Base-by-base conservation (phyloP, 1,140 invertebrate genomes). In the Diorhabda elongata region DNA sequence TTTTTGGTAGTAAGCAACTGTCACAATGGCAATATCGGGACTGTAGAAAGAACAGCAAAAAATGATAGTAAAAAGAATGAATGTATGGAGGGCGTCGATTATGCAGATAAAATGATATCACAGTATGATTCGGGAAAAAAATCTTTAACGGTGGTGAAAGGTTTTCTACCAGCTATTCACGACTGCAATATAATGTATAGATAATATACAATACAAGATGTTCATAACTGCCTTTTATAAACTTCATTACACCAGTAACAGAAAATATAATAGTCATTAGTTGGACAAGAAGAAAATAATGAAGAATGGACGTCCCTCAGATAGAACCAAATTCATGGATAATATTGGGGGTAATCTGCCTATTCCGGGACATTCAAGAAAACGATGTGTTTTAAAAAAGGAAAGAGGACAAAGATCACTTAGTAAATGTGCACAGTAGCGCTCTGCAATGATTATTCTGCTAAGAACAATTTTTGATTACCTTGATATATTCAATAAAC, bases 71-170 rank as follows among this genome's bases (percentile, higher is more conserved):
- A 11, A 26, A n/a, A 9, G 11, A 65, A 65, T 65, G 41, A 8
- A 65, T 57, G 57, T 4, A 65, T 63, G 61, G 44, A 11, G 2
- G 61, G 61, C 9, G 61, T 63, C 3, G 61, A 63, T 26, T 1
- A 26, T 26, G 26, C 26, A 0, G 26, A 26, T 26, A 26, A 26
- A 26, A 26, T 26, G 26, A 26, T 26, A 26, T 26, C 26, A 26
- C 0, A 26, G 26, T 26, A 26, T 26, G 1, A 26, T 26, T 26
- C 42, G 8, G 44, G 42, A 43, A 45, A 62, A 62, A 62, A 8
- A 5, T 62, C 7, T 43, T n/a, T 43, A 62, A 62, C 44, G 61
- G 61, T 45, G 44, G 61, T n/a, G 0, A 26, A 26, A 26, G 1
- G 26, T 26, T 26, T 26, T 26, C 26, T 26, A 26, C 1, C 26